These are phyloP conservation scores for Pectinophora gossypiella DNA, from an alignment of 1,140 invertebrate genomes.

Conservation along the genomic window DNA sequence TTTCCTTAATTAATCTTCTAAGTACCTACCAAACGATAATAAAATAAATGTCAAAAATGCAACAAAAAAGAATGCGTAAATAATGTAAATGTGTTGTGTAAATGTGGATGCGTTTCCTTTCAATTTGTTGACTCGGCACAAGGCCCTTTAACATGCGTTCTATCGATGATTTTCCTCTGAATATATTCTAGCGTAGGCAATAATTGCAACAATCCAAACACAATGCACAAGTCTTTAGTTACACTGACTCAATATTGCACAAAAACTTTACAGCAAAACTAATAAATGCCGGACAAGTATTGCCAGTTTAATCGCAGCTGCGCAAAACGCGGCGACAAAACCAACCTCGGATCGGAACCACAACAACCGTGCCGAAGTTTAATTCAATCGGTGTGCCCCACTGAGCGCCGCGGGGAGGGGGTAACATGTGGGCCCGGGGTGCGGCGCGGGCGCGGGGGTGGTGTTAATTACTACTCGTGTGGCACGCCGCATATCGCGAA, in stretches of 20 bases:
- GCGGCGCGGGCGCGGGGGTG: conserved; percentile 18
- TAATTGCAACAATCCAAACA: too few species aligned
- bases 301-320: conserved; percentile 67
- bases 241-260: conserved; percentile 8
- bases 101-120: too few species aligned
- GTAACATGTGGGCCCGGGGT: conserved; percentile 13
- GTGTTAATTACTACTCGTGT: conserved; percentile 70
- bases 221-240: background rate
- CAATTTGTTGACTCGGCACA: too few species aligned
- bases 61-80: too few species aligned
- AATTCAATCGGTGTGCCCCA: conserved; percentile 62
- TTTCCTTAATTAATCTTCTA: too few species aligned
- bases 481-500: conserved; percentile 59
- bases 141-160: too few species aligned
- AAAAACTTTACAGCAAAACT: conserved; percentile 49
- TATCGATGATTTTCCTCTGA: too few species aligned
- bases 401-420: conserved; percentile 28
- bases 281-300: conserved; percentile 63
- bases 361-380: conserved; percentile 68
- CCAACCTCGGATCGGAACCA: conserved; percentile 58
- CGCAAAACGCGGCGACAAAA: conserved; percentile 64
- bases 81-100: too few species aligned
- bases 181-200: too few species aligned
- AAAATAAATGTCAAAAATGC: too few species aligned
- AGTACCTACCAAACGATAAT: too few species aligned